A percentile compares a stretch with the other conserved stretches of the same genome.
Evolutionary conservation across 2,113 vertebrate species (phyloP).

Genomic region (Brachypodius melanocephalos): DNA sequence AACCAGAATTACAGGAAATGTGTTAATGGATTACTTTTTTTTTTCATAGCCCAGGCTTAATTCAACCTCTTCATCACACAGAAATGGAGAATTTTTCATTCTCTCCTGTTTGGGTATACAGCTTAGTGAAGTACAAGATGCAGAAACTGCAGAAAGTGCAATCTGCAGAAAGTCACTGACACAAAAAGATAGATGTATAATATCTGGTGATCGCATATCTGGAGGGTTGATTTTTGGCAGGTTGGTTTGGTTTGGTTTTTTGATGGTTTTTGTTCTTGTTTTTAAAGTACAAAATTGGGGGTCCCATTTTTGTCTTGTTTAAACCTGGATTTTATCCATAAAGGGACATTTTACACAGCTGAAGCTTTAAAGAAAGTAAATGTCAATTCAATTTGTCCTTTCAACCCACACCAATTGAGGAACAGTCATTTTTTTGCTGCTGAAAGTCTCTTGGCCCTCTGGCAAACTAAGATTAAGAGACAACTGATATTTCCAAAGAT

Average conservation of each 20-base stretch:
- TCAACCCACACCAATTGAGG: neutral
- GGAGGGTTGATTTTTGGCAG: neutral
- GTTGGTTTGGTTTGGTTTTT: neutral
- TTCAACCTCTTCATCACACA: neutral
- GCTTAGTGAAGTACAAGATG: neutral
- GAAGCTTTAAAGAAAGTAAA: neutral
- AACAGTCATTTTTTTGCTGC: neutral
- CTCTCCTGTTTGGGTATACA: neutral
- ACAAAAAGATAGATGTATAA: neutral
- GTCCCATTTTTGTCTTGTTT: neutral
- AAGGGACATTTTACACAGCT: neutral
- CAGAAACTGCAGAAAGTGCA: neutral
- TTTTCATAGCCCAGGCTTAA: neutral
- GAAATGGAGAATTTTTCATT: neutral
- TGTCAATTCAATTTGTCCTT: neutral
- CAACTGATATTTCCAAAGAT: neutral
- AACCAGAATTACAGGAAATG: neutral
- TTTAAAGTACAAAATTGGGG: neutral
- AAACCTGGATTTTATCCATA: neutral
- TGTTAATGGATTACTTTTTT: neutral
- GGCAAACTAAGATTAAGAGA: neutral
- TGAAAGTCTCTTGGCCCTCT: neutral
- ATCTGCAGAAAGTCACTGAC: neutral
- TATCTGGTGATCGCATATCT: neutral
- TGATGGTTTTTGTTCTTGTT: rapidly evolving